Evolutionary conservation across 2,113 vertebrate genomes (phyloP).

Genomic region (Puma concolor): DNA sequence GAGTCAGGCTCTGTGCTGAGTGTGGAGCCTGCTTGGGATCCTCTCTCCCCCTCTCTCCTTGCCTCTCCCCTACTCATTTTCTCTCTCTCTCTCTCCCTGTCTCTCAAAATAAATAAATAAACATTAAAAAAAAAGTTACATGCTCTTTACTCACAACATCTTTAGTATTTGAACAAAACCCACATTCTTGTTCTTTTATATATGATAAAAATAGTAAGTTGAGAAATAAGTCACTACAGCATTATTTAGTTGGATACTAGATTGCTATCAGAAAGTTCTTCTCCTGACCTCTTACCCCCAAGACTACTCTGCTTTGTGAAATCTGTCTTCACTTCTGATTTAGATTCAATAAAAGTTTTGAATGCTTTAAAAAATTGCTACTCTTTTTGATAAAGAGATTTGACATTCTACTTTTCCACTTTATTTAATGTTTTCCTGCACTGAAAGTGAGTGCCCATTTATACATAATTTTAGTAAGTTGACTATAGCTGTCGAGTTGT

Average conservation of each 20-base stretch:
- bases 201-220: background rate
- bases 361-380: slow-evolving; percentile 13
- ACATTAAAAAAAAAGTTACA: background rate
- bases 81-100: no score
- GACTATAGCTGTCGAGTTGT: slow-evolving; percentile 31
- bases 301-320: background rate
- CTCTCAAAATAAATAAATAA: no score
- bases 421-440: slow-evolving; percentile 40
- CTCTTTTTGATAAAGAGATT: slow-evolving; percentile 30
- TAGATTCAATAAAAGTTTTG: slow-evolving; percentile 19
- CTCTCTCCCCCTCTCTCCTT: no score
- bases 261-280: background rate
- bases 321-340: background rate
- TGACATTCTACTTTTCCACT: slow-evolving; percentile 38
- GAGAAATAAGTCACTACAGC: background rate
- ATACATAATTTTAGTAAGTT: slow-evolving; percentile 61
- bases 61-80: no score
- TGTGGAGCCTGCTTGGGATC: no score
- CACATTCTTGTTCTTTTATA: background rate
- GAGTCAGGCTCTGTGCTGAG: no score
- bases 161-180: background rate
- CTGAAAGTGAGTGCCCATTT: slow-evolving; percentile 48
- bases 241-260: background rate
- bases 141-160: background rate
- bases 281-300: background rate